A percentile compares a stretch with the other conserved stretches of the same genome.
phyloP scores from a whole-genome alignment of 2,113 vertebrate genomes.

The Grammomys surdaster region DNA sequence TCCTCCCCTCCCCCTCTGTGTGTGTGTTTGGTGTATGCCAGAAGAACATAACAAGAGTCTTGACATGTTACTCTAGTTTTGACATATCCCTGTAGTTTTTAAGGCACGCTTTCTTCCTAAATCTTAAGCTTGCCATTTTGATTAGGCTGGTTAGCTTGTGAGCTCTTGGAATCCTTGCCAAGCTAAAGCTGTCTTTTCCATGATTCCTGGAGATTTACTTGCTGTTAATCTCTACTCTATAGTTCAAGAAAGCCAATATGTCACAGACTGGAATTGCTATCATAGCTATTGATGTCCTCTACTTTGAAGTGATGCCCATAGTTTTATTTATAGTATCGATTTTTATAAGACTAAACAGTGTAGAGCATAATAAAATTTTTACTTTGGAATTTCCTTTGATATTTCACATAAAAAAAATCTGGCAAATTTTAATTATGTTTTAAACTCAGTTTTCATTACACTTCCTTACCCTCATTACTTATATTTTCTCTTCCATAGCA shows the following conservation, averaged over 20 bases:
- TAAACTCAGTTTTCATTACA: conserved; percentile 30
- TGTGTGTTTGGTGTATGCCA: neutral
- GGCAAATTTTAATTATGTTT: conserved; percentile 16
- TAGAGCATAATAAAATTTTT: neutral
- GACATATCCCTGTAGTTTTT: neutral
- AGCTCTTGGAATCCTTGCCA: neutral
- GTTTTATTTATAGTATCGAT: conserved; percentile 11
- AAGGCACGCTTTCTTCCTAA: neutral
- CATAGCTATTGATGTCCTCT: neutral
- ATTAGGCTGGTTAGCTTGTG: neutral
- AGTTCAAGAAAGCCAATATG: neutral
- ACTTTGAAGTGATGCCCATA: neutral
- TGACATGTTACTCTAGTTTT: neutral
- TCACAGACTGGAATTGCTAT: neutral
- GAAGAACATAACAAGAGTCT: neutral
- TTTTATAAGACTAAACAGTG: conserved; percentile 46
- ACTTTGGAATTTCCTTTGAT: conserved; percentile 26
- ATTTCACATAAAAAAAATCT: neutral
- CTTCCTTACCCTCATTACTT: conserved; percentile 9
- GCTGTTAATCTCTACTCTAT: neutral
- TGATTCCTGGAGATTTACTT: neutral
- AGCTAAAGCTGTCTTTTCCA: neutral
- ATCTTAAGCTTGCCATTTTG: neutral
- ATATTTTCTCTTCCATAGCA: neutral
- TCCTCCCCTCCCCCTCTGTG: neutral